Conservation (phyloP, 1,140 invertebrate genomes). For the Cephus cinctus region DNA sequence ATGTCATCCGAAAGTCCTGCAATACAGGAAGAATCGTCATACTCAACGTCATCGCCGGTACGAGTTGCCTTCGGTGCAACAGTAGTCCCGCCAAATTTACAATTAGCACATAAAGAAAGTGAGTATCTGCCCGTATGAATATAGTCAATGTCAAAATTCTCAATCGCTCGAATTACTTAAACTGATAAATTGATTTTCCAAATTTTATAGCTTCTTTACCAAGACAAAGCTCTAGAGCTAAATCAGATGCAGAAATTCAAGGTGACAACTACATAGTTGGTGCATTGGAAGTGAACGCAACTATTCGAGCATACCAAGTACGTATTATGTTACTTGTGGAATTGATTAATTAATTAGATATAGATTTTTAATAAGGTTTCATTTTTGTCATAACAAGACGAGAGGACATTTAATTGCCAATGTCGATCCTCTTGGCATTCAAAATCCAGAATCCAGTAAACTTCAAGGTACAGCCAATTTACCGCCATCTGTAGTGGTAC, state of each 20-base stretch:
- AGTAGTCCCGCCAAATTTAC: not conserved
- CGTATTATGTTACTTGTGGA: not conserved
- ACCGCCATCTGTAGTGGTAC: constrained; percentile 37
- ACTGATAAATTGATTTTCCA: no score
- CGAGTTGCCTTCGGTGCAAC: constrained; percentile 25
- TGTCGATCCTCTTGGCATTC: constrained; percentile 70
- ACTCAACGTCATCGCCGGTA: constrained; percentile 44
- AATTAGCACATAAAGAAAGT: constrained; percentile 7
- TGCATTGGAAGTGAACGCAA: constrained; percentile 29
- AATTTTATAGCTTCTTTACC: no score
- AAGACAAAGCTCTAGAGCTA: not conserved
- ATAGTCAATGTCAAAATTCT: no score
- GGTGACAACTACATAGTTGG: constrained; percentile 18
- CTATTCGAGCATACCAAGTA: constrained; percentile 42
- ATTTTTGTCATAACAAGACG: constrained; percentile 54
- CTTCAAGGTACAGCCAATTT: constrained; percentile 35
- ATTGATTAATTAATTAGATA: not conserved
- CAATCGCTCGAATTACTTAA: no score
- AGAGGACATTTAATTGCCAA: constrained; percentile 80
- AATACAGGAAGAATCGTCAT: constrained; percentile 48
- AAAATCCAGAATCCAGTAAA: constrained; percentile 45
- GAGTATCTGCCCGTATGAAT: no score
- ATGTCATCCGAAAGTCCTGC: constrained; percentile 38
- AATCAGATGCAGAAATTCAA: constrained; percentile 17
- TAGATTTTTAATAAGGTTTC: no score